Evolutionary conservation across 2,113 vertebrate genomes (phyloP), one percentile per base, ranked within the genome.

Genomic region (Ammodramus savannarum): DNA sequence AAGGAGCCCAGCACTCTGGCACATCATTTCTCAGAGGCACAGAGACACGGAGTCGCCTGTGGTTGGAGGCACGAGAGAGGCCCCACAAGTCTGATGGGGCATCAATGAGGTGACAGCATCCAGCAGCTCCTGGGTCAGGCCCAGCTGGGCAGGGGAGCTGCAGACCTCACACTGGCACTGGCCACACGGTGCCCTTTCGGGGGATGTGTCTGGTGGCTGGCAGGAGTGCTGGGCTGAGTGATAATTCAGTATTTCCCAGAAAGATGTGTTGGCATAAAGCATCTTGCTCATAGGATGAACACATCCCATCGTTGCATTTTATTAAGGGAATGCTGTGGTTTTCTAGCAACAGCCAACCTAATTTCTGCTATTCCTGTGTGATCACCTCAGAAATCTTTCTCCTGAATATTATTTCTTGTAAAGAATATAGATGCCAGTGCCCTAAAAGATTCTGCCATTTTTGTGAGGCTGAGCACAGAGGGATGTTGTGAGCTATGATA

Each of bases 221-320:
- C 52, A 41, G 0, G 32, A 75, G 22, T 16, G 27, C 36, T 32
- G 62, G 44, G 41, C 73, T 36, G 39, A 21, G 17, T 54, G 52
- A 25, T 26, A 38, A 65, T 66, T 58, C 34, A 31, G 16, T 17
- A 4, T 77, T 69, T 83, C 41, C 59, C 32, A 51, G 51, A 31
- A 62, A 67, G 67, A 19, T 15, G 41, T 62, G 46, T 38, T 20
- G 32, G 63, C 22, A 7, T 19, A 58, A 89, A 84, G 23, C 5
- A 8, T 16, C 48, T 54, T 0, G 0, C 39, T 77, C 1, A 0
- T 5, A 63, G 26, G 72, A 63, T 26, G n/a, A 88, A 10, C 48
- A n/a, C 21, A 25, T 3, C 19, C 11, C 25, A 13, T 49, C 0
- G 0, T 39, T 76, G 1, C 13, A 10, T 66, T 65, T 89, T 20